Base-by-base conservation (phyloP, 2,888 invertebrate species). In the Blera fallax region DNA sequence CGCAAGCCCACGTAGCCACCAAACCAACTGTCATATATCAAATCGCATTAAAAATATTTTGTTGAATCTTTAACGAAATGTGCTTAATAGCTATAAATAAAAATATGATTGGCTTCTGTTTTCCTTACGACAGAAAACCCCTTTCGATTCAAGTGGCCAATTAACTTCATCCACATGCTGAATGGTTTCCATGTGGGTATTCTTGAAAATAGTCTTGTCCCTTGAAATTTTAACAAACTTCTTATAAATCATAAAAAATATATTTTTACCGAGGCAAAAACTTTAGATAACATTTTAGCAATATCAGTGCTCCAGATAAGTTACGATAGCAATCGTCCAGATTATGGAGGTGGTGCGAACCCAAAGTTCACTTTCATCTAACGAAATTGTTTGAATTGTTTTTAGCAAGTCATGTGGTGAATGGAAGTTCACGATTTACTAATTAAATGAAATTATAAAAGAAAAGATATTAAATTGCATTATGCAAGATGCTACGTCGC, bases 331-430 rank as follows among this genome's bases (percentile, higher is more conserved):
- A 40, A 40, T 40, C 40, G 40, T 14, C 6, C 3, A 40, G 40
- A 40, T 40, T 40, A 4, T n/a, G 40, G 14, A 14, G 40, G 40
- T 14, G 6, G 14, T 6, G 14, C 14, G 14, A 40, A 14, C 14
- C 14, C 40, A 40, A 40, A 40, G 40, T 40, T 40, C 40, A 40
- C 14, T 14, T 14, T 14, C 40, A 6, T 14, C 14, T 14, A 14
- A 14, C n/a, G 14, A 40, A 14, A 14, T 5, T 14, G 40, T 40
- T 40, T 40, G 40, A 40, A 21, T 11, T 40, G 40, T 4, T 37
- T 58, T 58, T 21, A 34, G 56, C 56, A 58, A 56, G 34, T 58
- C 56, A 58, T n/a, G 34, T 7, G 56, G 16, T 10, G 29, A 18
- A 32, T 56, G 54, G 32, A 18, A 16, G 32, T 14, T 40, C 40